Evolutionary conservation across 2,888 invertebrate genomes (phyloP), one percentile per base, ranked within the genome.

Genomic region (Myopa testacea): DNA sequence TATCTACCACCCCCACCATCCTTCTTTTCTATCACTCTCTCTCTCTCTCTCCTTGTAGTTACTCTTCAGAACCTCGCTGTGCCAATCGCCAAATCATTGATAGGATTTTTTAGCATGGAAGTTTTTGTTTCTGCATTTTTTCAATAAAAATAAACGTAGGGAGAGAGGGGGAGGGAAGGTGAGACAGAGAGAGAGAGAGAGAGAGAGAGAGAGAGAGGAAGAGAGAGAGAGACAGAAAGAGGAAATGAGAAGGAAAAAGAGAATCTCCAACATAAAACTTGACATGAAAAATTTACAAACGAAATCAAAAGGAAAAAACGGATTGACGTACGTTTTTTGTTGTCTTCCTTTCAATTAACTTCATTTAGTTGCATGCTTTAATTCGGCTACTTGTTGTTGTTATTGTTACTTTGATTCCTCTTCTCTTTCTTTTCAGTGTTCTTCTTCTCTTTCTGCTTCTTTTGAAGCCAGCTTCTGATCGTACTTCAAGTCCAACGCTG

Each of bases 311-410:
- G 38, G 8, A 68, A 68, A 68, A 68, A n/a, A n/a, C 37, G 50
- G 10, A 26, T 10, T 50, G 50, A 7, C 6, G 4, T 12, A 19
- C 16, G 12, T 26, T 40, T 10, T n/a, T 7, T 55, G n/a, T 19
- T 73, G 26, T 16, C 37, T 65, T 75, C 74, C 74, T 65, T 52
- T 55, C 65, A 75, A 75, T 75, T 75, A 65, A 75, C 74, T 65
- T 65, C 50, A 74, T 65, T 55, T 73, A 16, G 45, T 26, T 26
- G 26, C 26, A 26, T 26, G 26, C 26, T 26, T 26, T 2, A 26
- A 26, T 26, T 26, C 26, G 26, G 26, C 26, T 26, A 26, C 26
- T 26, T 26, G 26, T 26, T 26, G 19, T 40, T 16, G 34, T 26
- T 62, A 62, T 19, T 38, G 7, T 72, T n/a, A 38, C n/a, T 14